Evolutionary conservation across 2,888 invertebrate genomes (phyloP).

Genomic region (Stomorhina lunata): DNA sequence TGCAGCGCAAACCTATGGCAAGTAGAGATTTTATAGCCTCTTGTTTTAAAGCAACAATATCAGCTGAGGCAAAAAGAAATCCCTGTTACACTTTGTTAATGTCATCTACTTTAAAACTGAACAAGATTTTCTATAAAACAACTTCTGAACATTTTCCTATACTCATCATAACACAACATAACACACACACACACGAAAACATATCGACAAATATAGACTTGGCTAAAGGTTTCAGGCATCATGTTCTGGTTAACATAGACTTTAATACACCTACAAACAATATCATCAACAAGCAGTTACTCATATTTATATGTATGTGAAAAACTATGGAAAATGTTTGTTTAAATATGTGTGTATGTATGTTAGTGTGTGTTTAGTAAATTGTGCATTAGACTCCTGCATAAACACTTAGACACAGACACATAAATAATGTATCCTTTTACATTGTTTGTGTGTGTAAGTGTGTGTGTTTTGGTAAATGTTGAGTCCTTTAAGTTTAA

Average conservation of each 20-base stretch:
- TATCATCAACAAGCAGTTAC: background rate
- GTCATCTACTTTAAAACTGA: constrained; percentile 52
- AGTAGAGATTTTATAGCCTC: constrained; percentile 13
- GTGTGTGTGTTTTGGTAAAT: background rate
- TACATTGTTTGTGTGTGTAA: background rate
- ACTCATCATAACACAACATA: constrained; percentile 21
- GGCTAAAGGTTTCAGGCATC: too few relatives aligned
- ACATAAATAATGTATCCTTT: background rate
- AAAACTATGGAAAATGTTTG: too few relatives aligned
- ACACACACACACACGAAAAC: background rate
- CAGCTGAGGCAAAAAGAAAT: background rate
- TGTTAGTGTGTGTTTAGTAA: background rate
- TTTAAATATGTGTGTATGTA: background rate
- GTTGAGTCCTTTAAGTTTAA: too few relatives aligned
- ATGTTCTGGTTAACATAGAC: too few relatives aligned
- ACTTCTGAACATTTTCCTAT: constrained; percentile 21
- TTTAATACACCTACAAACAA: background rate
- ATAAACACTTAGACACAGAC: background rate
- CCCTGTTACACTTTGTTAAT: constrained; percentile 48
- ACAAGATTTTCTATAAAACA: constrained; percentile 54
- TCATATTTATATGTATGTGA: too few relatives aligned
- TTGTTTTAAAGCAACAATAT: constrained; percentile 4
- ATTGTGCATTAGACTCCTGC: background rate
- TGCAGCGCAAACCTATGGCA: background rate
- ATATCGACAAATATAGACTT: background rate